Percentiles rank a stretch among this genome's conserved stretches.
phyloP scores from a whole-genome alignment of 2,113 vertebrate genomes.

The Cichladusa arquata region DNA sequence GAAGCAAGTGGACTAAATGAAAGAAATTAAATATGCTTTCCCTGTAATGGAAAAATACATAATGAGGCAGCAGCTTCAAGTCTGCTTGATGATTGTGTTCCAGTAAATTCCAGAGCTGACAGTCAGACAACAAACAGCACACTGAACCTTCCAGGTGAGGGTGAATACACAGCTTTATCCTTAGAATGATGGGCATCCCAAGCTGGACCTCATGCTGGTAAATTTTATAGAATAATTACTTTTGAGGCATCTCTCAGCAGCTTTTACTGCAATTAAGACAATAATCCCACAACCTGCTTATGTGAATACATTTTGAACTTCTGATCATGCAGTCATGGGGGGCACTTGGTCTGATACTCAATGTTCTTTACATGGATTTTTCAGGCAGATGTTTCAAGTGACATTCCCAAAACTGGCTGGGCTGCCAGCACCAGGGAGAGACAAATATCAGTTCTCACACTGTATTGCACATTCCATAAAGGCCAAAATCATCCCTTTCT shows the following conservation, averaged over 20 bases:
- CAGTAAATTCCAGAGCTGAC: neutral
- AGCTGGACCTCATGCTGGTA: neutral
- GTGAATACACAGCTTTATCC: neutral
- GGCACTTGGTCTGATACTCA: neutral
- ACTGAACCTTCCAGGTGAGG: neutral
- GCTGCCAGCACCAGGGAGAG: neutral
- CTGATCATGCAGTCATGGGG: neutral
- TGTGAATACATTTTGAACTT: neutral
- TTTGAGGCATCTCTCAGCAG: neutral
- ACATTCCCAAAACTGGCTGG: neutral
- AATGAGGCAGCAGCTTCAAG: neutral
- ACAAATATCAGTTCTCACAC: neutral
- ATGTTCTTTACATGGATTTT: fast-evolving
- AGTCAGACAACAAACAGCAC: neutral
- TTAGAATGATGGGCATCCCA: neutral
- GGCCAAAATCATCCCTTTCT: neutral
- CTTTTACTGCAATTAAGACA: neutral
- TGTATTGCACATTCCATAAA: neutral
- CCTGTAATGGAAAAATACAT: neutral
- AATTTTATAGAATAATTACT: neutral
- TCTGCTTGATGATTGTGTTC: neutral
- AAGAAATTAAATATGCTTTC: neutral
- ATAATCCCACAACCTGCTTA: neutral
- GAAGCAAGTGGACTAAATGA: neutral
- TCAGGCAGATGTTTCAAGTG: neutral